Percentiles rank a stretch among this genome's conserved stretches.
These are phyloP conservation scores for Melanotaenia boesemani DNA, from an alignment of 2,797 vertebrate genomes.

Conservation along the genomic window DNA sequence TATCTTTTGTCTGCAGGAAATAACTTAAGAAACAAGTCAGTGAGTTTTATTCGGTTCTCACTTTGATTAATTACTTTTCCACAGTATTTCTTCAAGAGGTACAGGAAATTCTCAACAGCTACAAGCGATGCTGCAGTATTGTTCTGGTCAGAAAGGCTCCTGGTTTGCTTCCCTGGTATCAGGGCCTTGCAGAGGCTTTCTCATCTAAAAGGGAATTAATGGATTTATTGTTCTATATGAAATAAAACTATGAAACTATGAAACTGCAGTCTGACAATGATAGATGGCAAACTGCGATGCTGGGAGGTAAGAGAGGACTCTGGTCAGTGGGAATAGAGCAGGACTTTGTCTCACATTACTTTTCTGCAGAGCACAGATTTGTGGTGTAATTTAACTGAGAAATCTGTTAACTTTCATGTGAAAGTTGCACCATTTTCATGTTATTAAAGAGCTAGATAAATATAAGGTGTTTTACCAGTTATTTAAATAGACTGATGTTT, in stretches of 20 bases:
- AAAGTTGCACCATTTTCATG: too few species aligned
- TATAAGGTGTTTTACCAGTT: too few species aligned
- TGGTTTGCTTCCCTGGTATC: constrained; percentile 10
- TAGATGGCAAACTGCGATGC: background rate
- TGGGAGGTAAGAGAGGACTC: background rate
- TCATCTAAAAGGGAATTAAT: constrained; percentile 12
- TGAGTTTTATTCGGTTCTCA: constrained; percentile 7
- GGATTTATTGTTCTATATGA: constrained; percentile 16
- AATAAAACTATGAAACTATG: background rate
- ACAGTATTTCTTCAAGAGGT: constrained; percentile 8
- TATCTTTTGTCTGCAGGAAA: constrained; percentile 12
- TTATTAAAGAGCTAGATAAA: too few species aligned
- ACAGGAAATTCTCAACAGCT: constrained; percentile 11
- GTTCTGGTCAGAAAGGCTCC: constrained; percentile 15
- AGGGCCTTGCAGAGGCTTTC: background rate
- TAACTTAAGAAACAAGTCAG: background rate
- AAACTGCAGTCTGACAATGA: constrained; percentile 19
- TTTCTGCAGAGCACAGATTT: background rate
- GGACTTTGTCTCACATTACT: background rate
- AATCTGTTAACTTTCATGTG: too few species aligned
- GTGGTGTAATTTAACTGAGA: too few species aligned
- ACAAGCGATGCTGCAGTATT: constrained; percentile 4
- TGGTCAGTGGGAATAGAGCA: background rate
- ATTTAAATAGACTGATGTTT: too few species aligned
- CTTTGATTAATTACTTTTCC: constrained; percentile 45